Evolutionary conservation across 2,797 vertebrate genomes (phyloP).

Genomic region (Columba guinea): DNA sequence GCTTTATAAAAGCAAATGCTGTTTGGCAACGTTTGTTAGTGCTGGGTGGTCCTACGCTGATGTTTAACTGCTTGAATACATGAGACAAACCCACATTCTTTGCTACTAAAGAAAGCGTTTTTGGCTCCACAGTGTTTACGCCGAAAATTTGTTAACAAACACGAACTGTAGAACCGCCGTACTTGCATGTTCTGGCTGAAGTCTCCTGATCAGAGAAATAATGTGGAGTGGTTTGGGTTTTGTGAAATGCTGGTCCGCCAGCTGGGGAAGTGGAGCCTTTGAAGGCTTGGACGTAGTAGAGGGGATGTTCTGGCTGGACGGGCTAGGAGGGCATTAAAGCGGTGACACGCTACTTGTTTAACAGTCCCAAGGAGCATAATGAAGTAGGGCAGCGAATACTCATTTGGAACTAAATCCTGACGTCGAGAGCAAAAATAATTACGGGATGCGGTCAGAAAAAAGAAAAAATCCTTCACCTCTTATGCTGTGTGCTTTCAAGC

Average conservation of each 20-base stretch:
- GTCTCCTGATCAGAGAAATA: not conserved
- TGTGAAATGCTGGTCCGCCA: not conserved
- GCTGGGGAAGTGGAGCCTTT: not conserved
- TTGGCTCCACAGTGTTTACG: not conserved
- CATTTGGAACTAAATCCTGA: constrained; percentile 25
- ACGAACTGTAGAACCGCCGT: not conserved
- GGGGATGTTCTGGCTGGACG: not conserved
- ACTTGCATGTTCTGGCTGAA: not conserved
- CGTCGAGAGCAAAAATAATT: constrained; percentile 32
- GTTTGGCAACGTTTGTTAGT: not conserved
- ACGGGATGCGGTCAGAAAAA: not conserved
- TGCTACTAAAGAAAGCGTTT: constrained; percentile 3
- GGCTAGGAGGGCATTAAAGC: not conserved
- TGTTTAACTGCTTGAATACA: not conserved
- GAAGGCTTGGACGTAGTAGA: not conserved
- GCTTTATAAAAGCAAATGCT: not conserved
- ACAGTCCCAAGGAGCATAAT: not conserved
- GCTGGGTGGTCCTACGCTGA: not conserved
- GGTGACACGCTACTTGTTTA: not conserved
- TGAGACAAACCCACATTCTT: not conserved
- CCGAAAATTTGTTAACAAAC: constrained; percentile 21
- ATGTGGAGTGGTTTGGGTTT: not conserved
- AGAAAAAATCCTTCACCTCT: not conserved
- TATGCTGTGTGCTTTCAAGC: not conserved
- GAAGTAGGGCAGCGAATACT: not conserved